Evolutionary conservation across 2,888 invertebrate species (phyloP).

Genomic region (Encarsia formosa): DNA sequence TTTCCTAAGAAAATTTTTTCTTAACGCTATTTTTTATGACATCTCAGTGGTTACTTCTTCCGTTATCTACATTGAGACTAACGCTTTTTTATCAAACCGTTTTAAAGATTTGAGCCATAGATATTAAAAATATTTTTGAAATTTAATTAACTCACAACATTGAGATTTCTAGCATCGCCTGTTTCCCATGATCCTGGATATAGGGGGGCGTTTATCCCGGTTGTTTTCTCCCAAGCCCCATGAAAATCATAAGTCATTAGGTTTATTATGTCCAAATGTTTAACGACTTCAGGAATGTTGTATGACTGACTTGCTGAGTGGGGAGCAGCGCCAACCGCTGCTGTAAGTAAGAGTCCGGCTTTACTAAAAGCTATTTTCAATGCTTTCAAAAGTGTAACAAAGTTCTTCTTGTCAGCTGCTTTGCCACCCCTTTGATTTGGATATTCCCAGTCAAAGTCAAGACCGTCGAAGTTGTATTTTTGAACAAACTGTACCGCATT

Average conservation of each 20-base stretch:
- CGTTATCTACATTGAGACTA: too few relatives aligned
- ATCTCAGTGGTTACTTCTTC: too few relatives aligned
- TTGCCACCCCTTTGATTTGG: slow-evolving; percentile 58
- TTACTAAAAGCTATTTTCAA: slow-evolving; percentile 55
- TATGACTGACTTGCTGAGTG: slow-evolving; percentile 56
- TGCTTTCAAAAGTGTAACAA: slow-evolving; percentile 56
- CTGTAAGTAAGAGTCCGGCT: slow-evolving; percentile 42
- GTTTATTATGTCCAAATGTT: slow-evolving; percentile 64
- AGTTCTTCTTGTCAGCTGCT: slow-evolving; percentile 53
- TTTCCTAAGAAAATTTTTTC: too few relatives aligned
- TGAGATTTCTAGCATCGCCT: slow-evolving; percentile 44
- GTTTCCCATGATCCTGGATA: slow-evolving; percentile 41
- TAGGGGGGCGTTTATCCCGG: slow-evolving; percentile 66
- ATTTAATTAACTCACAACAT: slow-evolving; percentile 34
- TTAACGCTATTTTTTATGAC: too few relatives aligned
- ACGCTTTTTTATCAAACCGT: too few relatives aligned
- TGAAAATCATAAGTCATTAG: slow-evolving; percentile 73
- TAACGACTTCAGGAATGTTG: slow-evolving; percentile 57
- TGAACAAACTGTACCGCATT: slow-evolving; percentile 56
- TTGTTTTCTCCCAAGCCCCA: slow-evolving; percentile 63
- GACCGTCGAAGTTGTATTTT: slow-evolving; percentile 62
- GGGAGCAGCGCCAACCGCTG: slow-evolving; percentile 56
- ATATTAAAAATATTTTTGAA: neutral
- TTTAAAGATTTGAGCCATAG: too few relatives aligned
- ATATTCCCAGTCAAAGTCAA: slow-evolving; percentile 71